These are phyloP conservation scores for Promerops cafer DNA, from an alignment of 2,113 vertebrate genomes.

Conservation along the genomic window DNA sequence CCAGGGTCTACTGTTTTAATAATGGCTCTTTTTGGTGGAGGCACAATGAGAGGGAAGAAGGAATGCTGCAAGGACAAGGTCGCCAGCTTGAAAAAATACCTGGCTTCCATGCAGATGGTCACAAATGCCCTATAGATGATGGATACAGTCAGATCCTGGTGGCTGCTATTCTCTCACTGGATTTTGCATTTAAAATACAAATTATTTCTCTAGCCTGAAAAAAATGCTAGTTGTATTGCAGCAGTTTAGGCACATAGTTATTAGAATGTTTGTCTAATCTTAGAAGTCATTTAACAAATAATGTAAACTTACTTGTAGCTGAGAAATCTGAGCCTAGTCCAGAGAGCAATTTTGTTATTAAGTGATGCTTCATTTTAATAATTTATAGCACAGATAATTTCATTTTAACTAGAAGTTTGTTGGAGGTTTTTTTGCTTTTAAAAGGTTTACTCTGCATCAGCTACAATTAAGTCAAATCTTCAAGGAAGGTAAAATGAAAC, in stretches of 20 bases:
- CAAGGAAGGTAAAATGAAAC: not conserved
- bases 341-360: not conserved
- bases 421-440: not conserved
- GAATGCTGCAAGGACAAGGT: not conserved
- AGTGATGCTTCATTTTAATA: not conserved
- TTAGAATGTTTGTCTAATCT: not conserved
- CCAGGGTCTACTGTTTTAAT: not conserved
- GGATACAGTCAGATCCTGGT: not conserved
- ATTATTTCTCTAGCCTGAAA: not conserved
- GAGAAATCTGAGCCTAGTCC: not conserved
- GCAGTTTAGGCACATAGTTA: not conserved
- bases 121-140: not conserved
- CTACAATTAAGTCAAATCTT: not conserved
- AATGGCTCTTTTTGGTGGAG: not conserved
- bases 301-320: not conserved
- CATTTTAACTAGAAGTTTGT: not conserved
- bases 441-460: not conserved
- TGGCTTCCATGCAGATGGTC: not conserved
- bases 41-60: not conserved
- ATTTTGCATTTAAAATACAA: not conserved
- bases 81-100: accelerated
- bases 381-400: not conserved
- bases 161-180: not conserved
- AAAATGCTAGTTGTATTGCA: not conserved
- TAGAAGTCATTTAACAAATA: not conserved